A percentile compares a stretch with the other conserved stretches of the same genome.
Conservation (phyloP, 1,140 invertebrate species). For the Aporrectodea caliginosa region DNA sequence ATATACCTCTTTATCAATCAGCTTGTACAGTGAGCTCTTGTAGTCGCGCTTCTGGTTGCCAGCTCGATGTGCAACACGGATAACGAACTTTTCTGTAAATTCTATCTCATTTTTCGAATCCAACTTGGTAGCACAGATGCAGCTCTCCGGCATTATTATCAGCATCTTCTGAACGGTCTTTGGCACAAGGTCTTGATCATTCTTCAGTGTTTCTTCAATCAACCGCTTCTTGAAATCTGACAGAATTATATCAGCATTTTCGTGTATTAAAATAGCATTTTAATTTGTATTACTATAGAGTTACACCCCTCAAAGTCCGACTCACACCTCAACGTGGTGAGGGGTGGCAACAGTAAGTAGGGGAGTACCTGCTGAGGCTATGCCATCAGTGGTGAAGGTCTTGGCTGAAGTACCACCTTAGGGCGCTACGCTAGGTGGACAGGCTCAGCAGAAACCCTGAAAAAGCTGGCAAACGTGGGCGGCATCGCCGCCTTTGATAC, state of each 20-base stretch:
- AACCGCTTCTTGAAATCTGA: neutral
- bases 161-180: neutral
- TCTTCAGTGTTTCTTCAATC: neutral
- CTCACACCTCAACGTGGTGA: too few relatives aligned
- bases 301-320: too few relatives aligned
- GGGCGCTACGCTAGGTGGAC: too few relatives aligned
- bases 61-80: neutral
- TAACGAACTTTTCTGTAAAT: conserved; percentile 16
- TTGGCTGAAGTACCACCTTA: too few relatives aligned
- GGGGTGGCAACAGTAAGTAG: too few relatives aligned
- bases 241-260: neutral
- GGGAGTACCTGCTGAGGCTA: neutral
- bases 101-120: neutral
- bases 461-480: too few relatives aligned
- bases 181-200: neutral
- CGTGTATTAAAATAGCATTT: neutral
- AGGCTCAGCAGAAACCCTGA: too few relatives aligned
- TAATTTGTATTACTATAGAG: neutral
- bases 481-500: too few relatives aligned
- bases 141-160: neutral
- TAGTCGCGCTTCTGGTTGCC: neutral
- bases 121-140: neutral
- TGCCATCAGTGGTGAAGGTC: neutral
- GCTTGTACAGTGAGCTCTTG: conserved; percentile 13
- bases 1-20: conserved; percentile 12